Evolutionary conservation across 2,113 vertebrate species (phyloP).

Genomic region (Hiodon tergisus): DNA sequence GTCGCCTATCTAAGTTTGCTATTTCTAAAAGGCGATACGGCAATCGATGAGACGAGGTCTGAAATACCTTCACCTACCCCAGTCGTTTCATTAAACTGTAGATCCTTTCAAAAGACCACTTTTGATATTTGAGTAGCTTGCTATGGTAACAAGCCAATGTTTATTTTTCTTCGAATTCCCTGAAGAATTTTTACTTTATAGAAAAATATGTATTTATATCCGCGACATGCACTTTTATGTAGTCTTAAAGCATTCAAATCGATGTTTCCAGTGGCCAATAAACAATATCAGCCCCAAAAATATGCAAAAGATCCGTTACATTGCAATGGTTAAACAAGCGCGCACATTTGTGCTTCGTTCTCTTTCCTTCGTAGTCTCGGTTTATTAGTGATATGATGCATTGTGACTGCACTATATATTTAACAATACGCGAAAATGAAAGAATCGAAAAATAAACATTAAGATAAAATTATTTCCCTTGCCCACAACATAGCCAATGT

Average conservation of each 20-base stretch:
- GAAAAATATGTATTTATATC: background rate
- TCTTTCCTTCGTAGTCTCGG: slow-evolving; percentile 2
- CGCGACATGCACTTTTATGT: background rate
- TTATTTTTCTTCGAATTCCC: slow-evolving; percentile 2
- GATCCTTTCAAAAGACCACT: background rate
- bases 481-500: background rate
- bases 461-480: background rate
- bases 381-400: slow-evolving; percentile 13
- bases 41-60: background rate
- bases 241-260: background rate
- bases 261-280: background rate
- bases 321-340: background rate
- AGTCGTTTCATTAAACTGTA: background rate
- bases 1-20: slow-evolving; percentile 7
- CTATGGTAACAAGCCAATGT: background rate
- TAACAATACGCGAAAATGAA: slow-evolving; percentile 2
- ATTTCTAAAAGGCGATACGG: background rate
- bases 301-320: slow-evolving; percentile 1
- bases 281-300: background rate
- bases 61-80: background rate
- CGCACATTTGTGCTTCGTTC: background rate
- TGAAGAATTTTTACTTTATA: no score
- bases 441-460: background rate
- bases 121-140: background rate
- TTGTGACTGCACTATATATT: slow-evolving; percentile 12